Evolutionary conservation across 2,888 invertebrate species (phyloP), one percentile per base, ranked within the genome.

Genomic region (Temnothorax rugatulus): DNA sequence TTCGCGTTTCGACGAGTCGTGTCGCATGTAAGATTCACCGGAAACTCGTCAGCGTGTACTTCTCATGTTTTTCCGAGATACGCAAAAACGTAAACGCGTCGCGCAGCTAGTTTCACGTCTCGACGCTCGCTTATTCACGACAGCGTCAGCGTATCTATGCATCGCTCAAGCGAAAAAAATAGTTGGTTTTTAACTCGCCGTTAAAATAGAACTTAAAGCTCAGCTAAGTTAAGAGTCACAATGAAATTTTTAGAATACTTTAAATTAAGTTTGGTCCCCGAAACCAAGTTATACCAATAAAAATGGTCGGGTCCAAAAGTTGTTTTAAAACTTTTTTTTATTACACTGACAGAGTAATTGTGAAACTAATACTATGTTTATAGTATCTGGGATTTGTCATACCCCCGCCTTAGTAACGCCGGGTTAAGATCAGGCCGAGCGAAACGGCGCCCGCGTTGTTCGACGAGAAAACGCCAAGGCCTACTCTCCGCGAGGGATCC

Each of bases 401-500:
- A 25, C 11, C 38, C 38, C 8, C 5, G 21, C 1, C 15, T 47
- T 66, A 15, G 38, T 44, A 66, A 66, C 44, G 25, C 3, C 21
- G 41, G 41, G 41, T 69, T 21, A 82, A 71, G 81, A 75, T 54
- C 38, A 68, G 66, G 38, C 54, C 84, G 75, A 84, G 77, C 50
- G 82, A 86, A 88, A 81, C 66, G 82, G 68, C 84, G 84, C 29
- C 21, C 41, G 52, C 52, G 44, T 68, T 84, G 82, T 83, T 87
- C 74, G 74, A 88, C 29, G 34, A 86, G 89, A 88, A 92, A 92
- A 89, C 90, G 90, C 90, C 91, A 90, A 92, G 92, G 89, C 83
- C 86, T 89, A 85, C 87, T 84, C 89, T 89, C 84, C 69, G 86
- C 64, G 84, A 83, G 86, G 84, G 57, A 85, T 54, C 74, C 54